Evolutionary conservation across 92 coral and sea anemone genomes (phyloP), one percentile per base, ranked within the genome.

Genomic region (Umimayanthus kanabou): DNA sequence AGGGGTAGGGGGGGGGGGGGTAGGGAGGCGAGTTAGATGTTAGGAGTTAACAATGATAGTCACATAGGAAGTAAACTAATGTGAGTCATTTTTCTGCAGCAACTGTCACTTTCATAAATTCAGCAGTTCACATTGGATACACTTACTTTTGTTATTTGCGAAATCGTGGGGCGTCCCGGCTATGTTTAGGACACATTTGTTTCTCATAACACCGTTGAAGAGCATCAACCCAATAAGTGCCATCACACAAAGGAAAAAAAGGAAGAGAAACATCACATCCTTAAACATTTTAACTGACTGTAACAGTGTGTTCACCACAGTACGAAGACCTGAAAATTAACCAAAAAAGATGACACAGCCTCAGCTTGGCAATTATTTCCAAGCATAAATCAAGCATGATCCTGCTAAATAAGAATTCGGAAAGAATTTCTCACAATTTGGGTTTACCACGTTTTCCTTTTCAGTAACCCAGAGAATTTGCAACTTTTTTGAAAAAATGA

Each of bases 261-360:
- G 85, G 42, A 79, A 47, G 23, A 79, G 61, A 43, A 79, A 25
- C 69, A 79, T 47, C 83, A 79, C 83, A 79, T 47, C 77, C 47
- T 47, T 73, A 9, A 47, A 26, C 83, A 79, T 79, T 79, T 79
- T 79, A 2, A 79, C 25, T 25, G 64, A 79, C 61, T 47, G 69
- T 30, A 79, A 42, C 83, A 79, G 39, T 14, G 83, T 47, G 77
- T 73, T 73, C 77, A 73, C 77, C 20, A 73, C 77, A 33, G 77
- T 73, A 40, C 71, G 75, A 67, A 64, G 55, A 73, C 69, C 57
- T 73, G 67, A 39, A 57, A 39, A 43, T 6, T 6, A 57, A 9
- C 9, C 1, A 61, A 5, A 61, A 61, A 61, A 4, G 69, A 61
- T 61, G 7, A 61, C 69, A 61, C 7, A 9, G 26, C 26, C 8